A percentile compares a stretch with the other conserved stretches of the same genome.
These are phyloP conservation scores for Pseudococcus viburni DNA, from an alignment of 2,888 invertebrate genomes.

Conservation along the genomic window DNA sequence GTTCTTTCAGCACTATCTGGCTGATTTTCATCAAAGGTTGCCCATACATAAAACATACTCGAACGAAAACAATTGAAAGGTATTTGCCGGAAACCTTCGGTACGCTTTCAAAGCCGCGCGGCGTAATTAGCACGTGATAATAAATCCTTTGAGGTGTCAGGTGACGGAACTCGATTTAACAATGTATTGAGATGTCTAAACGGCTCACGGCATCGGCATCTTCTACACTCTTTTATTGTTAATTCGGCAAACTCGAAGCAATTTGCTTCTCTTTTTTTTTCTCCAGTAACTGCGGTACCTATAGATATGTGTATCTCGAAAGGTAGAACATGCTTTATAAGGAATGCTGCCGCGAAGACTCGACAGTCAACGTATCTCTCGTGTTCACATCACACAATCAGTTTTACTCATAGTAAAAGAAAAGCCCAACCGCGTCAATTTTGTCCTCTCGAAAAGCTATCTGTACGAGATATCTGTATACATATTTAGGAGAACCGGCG, in stretches of 20 bases:
- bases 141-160: conserved; percentile 13
- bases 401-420: background rate
- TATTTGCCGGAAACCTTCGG: conserved; percentile 15
- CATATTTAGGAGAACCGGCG: background rate
- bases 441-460: background rate
- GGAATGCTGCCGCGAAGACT: background rate
- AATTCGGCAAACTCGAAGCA: conserved; percentile 14
- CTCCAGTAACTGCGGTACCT: background rate
- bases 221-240: background rate
- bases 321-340: background rate
- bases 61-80: background rate
- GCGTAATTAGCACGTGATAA: background rate
- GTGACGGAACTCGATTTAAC: conserved; percentile 27
- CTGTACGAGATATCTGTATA: background rate
- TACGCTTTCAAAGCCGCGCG: background rate
- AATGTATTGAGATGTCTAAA: conserved; percentile 25
- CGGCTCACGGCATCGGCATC: background rate
- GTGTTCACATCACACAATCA: background rate
- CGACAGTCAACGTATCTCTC: background rate
- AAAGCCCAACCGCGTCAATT: background rate
- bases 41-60: background rate
- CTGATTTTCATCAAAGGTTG: background rate
- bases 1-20: background rate
- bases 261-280: conserved; percentile 11
- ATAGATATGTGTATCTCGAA: background rate